phyloP scores from a whole-genome alignment of 2,113 vertebrate genomes.

The Ceyx cyanopectus region DNA sequence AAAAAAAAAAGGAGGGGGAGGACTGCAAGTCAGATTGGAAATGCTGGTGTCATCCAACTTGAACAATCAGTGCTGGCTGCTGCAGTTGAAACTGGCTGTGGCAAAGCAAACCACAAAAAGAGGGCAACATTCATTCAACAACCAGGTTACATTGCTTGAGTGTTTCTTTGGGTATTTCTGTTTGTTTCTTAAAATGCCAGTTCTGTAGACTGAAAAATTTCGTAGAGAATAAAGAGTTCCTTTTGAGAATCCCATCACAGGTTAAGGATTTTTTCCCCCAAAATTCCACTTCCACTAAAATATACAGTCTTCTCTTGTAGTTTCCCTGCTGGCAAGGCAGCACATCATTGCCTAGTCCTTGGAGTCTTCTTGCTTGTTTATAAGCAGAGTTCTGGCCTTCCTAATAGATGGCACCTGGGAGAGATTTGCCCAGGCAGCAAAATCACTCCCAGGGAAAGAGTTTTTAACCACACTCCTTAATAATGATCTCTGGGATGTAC shows the following conservation, averaged over 20 bases:
- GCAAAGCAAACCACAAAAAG: background rate
- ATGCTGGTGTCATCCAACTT: background rate
- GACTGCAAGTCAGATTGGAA: background rate
- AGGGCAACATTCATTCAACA: background rate
- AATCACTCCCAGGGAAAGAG: slow-evolving; percentile 26
- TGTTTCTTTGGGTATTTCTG: background rate
- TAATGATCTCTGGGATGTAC: slow-evolving; percentile 10
- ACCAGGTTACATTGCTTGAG: background rate
- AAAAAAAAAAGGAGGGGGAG: no score
- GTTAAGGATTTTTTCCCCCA: background rate
- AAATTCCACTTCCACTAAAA: background rate
- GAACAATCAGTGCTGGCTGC: background rate
- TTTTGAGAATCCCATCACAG: background rate
- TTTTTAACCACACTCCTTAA: slow-evolving; percentile 20
- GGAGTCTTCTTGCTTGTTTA: slow-evolving; percentile 5
- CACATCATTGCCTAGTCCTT: background rate
- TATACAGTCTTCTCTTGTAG: background rate
- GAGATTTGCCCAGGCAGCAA: slow-evolving; percentile 23
- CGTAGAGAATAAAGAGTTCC: background rate
- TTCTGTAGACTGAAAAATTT: background rate
- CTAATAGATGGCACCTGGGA: slow-evolving; percentile 37
- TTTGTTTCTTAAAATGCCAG: background rate
- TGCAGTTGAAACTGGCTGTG: background rate
- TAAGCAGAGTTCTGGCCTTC: background rate
- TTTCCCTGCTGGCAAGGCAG: background rate